Evolutionary conservation across 92 coral and sea anemone genomes (phyloP).

Genomic region (Zoanthus sansibaricus): DNA sequence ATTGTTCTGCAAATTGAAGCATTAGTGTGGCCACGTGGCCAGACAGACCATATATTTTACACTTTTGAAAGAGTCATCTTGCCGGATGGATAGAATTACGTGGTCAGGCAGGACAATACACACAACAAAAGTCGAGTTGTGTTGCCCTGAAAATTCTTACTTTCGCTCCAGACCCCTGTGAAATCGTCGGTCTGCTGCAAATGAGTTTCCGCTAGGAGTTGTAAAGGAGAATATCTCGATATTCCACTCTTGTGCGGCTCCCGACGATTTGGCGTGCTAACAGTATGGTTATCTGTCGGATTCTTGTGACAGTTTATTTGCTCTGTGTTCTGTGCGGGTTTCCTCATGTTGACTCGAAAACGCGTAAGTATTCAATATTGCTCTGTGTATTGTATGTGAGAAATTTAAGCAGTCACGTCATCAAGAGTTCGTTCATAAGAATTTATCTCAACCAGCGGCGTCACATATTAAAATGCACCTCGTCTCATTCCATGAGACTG

Average conservation of each 20-base stretch:
- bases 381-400: neutral
- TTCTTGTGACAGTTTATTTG: conserved; percentile 31
- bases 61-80: neutral
- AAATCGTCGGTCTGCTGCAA: conserved; percentile 7
- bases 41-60: conserved; percentile 42
- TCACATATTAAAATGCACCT: neutral
- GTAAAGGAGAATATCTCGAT: neutral
- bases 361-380: conserved; percentile 26
- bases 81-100: conserved; percentile 46
- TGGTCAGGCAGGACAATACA: conserved; percentile 21
- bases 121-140: conserved; percentile 44
- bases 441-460: neutral
- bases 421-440: conserved; percentile 28
- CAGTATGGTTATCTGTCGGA: conserved; percentile 1
- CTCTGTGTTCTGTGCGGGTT: conserved; percentile 19
- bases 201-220: conserved; percentile 12
- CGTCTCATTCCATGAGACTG: neutral
- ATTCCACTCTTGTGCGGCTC: neutral
- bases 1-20: conserved; percentile 9
- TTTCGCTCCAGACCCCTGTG: conserved; percentile 52
- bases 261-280: neutral
- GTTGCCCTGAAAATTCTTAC: neutral
- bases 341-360: conserved; percentile 3
- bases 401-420: conserved; percentile 41
- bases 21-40: conserved; percentile 41